phyloP scores from a whole-genome alignment of 2,797 vertebrate species.

The Leuciscus waleckii region DNA sequence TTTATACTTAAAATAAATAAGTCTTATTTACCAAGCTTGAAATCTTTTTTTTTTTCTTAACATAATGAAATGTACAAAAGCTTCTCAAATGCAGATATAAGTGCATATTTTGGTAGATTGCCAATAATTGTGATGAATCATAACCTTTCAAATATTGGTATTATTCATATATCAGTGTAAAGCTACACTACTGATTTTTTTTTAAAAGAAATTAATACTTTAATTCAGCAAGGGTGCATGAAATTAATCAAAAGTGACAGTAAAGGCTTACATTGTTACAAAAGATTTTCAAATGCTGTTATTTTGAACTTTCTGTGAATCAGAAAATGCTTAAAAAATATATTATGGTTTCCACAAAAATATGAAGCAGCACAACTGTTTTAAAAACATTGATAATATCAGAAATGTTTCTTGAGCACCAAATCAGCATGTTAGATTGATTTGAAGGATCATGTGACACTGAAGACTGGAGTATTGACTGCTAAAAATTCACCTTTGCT shows the following conservation, averaged over 20 bases:
- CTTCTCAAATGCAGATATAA: not conserved
- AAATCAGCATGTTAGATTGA: not conserved
- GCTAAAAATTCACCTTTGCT: not conserved
- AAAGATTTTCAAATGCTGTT: not conserved
- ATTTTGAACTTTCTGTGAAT: not conserved
- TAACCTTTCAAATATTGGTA: not conserved
- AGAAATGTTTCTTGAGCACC: not conserved
- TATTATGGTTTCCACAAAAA: not conserved
- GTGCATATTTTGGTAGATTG: not conserved
- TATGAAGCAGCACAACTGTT: not conserved
- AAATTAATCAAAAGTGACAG: not conserved
- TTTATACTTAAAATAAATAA: not conserved
- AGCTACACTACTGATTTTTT: not conserved
- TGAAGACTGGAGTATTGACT: not conserved
- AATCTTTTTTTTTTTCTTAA: not conserved
- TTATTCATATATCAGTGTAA: not conserved
- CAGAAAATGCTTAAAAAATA: not conserved
- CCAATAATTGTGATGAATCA: not conserved
- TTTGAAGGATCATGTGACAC: not conserved
- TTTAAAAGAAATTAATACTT: not conserved
- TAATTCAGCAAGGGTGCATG: not conserved
- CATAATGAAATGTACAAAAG: not conserved
- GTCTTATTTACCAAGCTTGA: not conserved
- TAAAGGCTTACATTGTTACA: not conserved
- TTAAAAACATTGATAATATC: not conserved